A percentile compares a stretch with the other conserved stretches of the same genome.
phyloP scores from a whole-genome alignment of 2,888 invertebrate species.

The Seira musarum region DNA sequence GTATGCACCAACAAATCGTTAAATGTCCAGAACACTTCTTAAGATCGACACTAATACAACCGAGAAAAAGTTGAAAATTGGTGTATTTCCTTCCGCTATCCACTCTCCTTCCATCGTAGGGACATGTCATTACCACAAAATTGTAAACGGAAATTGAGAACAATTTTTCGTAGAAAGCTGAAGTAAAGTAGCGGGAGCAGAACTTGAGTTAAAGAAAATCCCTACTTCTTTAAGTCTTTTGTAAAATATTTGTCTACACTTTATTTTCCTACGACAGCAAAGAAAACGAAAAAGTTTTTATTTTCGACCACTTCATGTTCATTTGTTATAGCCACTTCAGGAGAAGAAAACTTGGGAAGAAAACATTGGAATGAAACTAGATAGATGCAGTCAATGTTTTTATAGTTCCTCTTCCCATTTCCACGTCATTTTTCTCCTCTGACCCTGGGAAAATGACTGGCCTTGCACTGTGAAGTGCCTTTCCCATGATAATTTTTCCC shows the following conservation, averaged over 20 bases:
- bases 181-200: too few species aligned
- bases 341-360: too few species aligned
- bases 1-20: conserved; percentile 52
- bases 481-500: conserved; percentile 1
- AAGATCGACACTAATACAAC: conserved; percentile 4
- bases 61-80: conserved; percentile 46
- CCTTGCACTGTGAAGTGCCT: conserved; percentile 43
- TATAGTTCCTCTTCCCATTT: conserved; percentile 38
- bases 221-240: too few species aligned
- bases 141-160: conserved; percentile 47
- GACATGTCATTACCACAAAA: conserved; percentile 39
- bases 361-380: too few species aligned
- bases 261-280: too few species aligned
- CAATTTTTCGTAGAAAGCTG: neutral
- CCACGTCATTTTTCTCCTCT: conserved; percentile 49
- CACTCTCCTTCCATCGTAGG: neutral
- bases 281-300: too few species aligned
- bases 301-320: too few species aligned
- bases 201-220: too few species aligned
- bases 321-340: too few species aligned
- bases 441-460: conserved; percentile 52
- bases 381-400: conserved; percentile 22
- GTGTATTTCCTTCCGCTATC: conserved; percentile 35
- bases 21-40: conserved; percentile 44
- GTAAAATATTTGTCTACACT: too few species aligned